Percentiles rank a stretch among this genome's conserved stretches.
Evolutionary conservation across 2,797 vertebrate genomes (phyloP).

Genomic region (Rhodeus uyekii): DNA sequence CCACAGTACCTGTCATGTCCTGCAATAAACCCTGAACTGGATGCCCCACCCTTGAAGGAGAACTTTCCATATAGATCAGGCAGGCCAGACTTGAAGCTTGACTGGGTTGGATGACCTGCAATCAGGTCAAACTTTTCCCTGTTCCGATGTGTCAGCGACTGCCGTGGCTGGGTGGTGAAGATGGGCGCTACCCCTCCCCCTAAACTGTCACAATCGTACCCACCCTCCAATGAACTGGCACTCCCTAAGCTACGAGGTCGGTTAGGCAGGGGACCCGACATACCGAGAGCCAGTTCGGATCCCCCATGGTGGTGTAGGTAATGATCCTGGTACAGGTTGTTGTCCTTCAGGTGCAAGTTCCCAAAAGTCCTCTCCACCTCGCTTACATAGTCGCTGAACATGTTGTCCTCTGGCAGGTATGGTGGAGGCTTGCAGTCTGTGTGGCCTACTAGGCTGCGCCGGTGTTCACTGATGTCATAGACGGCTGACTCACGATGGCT

Average conservation of each 20-base stretch:
- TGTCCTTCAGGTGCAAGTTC: conserved; percentile 97
- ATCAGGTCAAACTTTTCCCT: conserved; percentile 94
- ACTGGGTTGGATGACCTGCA: conserved; percentile 80
- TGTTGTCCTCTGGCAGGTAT: conserved; percentile 93
- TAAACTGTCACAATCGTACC: conserved; percentile 96
- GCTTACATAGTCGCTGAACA: conserved; percentile 98
- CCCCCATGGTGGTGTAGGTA: conserved; percentile 93
- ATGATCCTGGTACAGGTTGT: conserved; percentile 98
- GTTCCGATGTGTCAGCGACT: conserved; percentile 85
- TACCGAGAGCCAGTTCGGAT: conserved; percentile 76
- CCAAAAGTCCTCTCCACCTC: conserved; percentile 99
- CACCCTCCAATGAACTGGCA: conserved; percentile 93
- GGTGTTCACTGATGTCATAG: conserved; percentile 96
- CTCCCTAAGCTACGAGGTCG: conserved; percentile 97
- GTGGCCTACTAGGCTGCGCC: conserved; percentile 87
- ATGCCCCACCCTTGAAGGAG: conserved; percentile 96
- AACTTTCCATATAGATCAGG: conserved; percentile 93
- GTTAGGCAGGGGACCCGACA: conserved; percentile 80
- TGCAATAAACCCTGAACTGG: conserved; percentile 83
- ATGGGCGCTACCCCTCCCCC: conserved; percentile 85
- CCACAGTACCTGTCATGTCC: conserved; percentile 88
- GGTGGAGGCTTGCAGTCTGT: conserved; percentile 84
- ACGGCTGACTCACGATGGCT: conserved; percentile 89
- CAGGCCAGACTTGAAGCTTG: conserved; percentile 84
- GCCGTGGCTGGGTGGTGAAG: conserved; percentile 92